Evolutionary conservation across 2,797 vertebrate species (phyloP).

Genomic region (Psittacula derbiana): DNA sequence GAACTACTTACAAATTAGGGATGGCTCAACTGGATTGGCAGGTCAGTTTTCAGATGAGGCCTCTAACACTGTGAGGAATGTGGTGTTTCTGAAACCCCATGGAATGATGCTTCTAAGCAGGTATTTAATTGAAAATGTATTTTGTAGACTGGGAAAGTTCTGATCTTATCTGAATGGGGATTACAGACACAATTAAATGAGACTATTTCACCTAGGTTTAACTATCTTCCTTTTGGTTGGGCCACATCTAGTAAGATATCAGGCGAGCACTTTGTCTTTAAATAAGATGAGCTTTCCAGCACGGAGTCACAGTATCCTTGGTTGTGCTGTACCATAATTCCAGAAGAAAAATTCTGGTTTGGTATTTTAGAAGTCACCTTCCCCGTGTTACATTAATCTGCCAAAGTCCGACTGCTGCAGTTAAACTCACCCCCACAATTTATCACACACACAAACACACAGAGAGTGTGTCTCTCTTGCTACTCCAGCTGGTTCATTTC

Average conservation of each 20-base stretch:
- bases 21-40: neutral
- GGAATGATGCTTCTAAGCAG: neutral
- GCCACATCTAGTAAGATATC: neutral
- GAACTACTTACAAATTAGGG: neutral
- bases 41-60: neutral
- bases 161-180: neutral
- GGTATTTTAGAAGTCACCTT: slow-evolving; percentile 37
- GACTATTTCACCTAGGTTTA: neutral
- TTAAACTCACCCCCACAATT: neutral
- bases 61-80: neutral
- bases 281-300: neutral
- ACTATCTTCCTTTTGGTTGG: neutral
- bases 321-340: neutral
- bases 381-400: neutral
- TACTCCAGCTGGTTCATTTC: neutral
- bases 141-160: neutral
- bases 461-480: neutral
- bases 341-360: neutral
- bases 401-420: neutral
- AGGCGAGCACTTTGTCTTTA: neutral
- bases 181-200: neutral
- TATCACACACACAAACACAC: neutral
- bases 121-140: neutral
- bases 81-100: neutral
- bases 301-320: neutral